Evolutionary conservation across 2,113 vertebrate genomes (phyloP).

Genomic region (Oryzias celebensis): DNA sequence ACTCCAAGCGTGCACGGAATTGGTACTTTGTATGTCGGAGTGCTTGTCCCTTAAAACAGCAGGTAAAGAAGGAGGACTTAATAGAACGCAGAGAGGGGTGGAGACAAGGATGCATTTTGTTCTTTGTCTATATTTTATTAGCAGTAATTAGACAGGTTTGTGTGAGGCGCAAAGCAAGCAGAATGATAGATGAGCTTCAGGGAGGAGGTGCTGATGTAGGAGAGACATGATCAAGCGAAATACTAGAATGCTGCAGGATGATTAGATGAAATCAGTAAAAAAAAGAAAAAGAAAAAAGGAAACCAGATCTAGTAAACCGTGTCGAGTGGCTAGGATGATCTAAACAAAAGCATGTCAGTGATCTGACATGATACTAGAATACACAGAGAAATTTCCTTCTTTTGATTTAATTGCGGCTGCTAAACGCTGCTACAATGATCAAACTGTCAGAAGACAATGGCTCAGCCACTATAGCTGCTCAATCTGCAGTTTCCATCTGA

Average conservation of each 20-base stretch:
- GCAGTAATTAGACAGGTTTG: conserved; percentile 68
- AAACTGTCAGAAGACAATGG: conserved; percentile 30
- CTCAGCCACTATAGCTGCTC: conserved; percentile 35
- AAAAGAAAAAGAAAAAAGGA: conserved; percentile 36
- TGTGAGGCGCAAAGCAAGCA: conserved; percentile 68
- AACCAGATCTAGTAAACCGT: conserved; percentile 34
- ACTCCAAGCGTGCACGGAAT: no score
- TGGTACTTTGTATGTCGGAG: not conserved
- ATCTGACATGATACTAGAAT: conserved; percentile 30
- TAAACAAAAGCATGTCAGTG: conserved; percentile 20
- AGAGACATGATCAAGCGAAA: conserved; percentile 53
- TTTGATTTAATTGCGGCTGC: conserved; percentile 39
- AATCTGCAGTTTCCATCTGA: conserved; percentile 41
- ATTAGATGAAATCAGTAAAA: conserved; percentile 46
- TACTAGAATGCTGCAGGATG: conserved; percentile 27
- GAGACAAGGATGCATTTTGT: conserved; percentile 27
- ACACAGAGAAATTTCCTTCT: conserved; percentile 3
- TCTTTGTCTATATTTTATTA: conserved; percentile 10
- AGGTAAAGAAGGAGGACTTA: conserved; percentile 7
- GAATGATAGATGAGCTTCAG: conserved; percentile 44
- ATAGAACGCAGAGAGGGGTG: conserved; percentile 21
- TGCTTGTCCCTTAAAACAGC: conserved; percentile 7
- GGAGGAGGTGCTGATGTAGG: conserved; percentile 12
- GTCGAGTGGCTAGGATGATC: conserved; percentile 31
- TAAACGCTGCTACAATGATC: conserved; percentile 31